Percentiles rank a stretch among this genome's conserved stretches.
These are phyloP conservation scores for Micronisus gabar DNA, from an alignment of 2,113 vertebrate genomes.

Conservation along the genomic window DNA sequence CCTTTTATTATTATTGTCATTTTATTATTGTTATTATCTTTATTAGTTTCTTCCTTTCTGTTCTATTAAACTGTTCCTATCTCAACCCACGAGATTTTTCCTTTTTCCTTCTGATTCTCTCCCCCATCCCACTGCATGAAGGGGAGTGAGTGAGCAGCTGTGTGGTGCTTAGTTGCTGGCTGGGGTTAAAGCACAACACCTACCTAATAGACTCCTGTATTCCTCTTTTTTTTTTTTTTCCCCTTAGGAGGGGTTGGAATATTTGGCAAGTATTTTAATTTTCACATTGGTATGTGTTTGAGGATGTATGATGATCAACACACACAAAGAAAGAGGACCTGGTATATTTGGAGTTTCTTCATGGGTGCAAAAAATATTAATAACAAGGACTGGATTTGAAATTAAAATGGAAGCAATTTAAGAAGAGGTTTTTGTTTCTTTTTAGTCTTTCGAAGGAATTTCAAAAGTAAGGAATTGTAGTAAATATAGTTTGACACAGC, in stretches of 20 bases:
- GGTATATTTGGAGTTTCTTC: background rate
- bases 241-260: fast-evolving
- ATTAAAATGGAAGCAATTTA: background rate
- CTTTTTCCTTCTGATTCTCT: too few species aligned
- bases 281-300: background rate
- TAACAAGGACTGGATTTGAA: background rate
- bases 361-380: background rate
- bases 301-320: background rate
- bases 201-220: background rate
- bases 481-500: background rate
- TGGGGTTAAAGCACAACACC: too few species aligned
- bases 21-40: too few species aligned
- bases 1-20: too few species aligned
- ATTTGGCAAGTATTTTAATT: background rate
- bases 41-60: too few species aligned
- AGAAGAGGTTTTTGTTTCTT: background rate
- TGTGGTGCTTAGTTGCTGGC: too few species aligned
- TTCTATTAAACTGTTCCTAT: too few species aligned
- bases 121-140: too few species aligned
- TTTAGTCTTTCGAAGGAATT: background rate
- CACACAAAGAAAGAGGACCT: background rate
- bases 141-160: too few species aligned
- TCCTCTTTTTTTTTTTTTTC: background rate
- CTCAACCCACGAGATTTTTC: too few species aligned
- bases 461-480: background rate